A percentile compares a stretch with the other conserved stretches of the same genome.
Evolutionary conservation across 2,888 invertebrate genomes (phyloP).

Genomic region (Melanchra persicariae): DNA sequence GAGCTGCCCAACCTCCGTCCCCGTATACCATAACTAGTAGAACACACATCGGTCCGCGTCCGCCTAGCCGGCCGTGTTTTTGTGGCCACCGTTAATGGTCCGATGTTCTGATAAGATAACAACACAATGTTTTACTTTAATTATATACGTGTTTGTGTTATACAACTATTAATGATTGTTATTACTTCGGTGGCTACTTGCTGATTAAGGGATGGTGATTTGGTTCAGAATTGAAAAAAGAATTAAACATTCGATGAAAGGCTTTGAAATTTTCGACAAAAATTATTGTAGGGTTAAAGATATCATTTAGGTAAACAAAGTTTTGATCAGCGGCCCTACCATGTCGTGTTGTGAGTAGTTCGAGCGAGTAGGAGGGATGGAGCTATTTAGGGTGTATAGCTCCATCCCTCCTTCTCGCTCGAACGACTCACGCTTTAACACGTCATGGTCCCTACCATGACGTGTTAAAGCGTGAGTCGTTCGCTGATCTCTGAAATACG

Average conservation of each 20-base stretch:
- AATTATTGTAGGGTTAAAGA: not conserved
- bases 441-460: too few species aligned
- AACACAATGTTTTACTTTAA: slow-evolving; percentile 88
- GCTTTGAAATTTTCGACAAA: not conserved
- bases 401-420: too few species aligned
- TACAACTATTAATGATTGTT: slow-evolving; percentile 76
- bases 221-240: slow-evolving; percentile 25
- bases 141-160: slow-evolving; percentile 83
- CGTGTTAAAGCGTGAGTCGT: too few species aligned
- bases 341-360: too few species aligned
- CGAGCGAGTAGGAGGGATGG: too few species aligned
- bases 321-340: too few species aligned
- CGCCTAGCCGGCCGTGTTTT: slow-evolving; percentile 81
- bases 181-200: slow-evolving; percentile 71
- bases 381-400: too few species aligned
- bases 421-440: too few species aligned
- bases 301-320: not conserved
- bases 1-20: slow-evolving; percentile 32
- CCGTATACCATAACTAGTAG: slow-evolving; percentile 74
- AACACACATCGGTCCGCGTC: slow-evolving; percentile 78
- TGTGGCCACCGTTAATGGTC: slow-evolving; percentile 86
- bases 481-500: not conserved
- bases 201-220: slow-evolving; percentile 58
- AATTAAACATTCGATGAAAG: too few species aligned
- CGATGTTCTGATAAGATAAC: slow-evolving; percentile 87